Evolutionary conservation across 2,113 vertebrate genomes (phyloP).

Genomic region (Sporophila hypoxantha): DNA sequence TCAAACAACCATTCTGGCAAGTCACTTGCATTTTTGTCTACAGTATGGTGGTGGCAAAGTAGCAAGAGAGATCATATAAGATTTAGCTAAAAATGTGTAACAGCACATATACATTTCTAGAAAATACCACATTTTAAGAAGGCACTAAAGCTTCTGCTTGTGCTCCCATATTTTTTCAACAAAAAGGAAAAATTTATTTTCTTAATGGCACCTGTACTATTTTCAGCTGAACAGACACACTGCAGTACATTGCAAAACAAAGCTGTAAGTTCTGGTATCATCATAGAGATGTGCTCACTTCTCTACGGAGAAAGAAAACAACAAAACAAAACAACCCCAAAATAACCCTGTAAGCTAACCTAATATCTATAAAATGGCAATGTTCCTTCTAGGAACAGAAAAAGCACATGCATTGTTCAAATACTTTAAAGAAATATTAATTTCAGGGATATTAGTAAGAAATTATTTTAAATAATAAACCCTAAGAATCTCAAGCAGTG

Average conservation of each 20-base stretch:
- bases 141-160: conserved; percentile 79
- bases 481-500: conserved; percentile 44
- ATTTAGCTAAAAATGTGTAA: conserved; percentile 30
- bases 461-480: conserved; percentile 58
- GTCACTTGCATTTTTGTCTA: conserved; percentile 42
- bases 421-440: conserved; percentile 57
- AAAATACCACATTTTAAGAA: conserved; percentile 71
- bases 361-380: conserved; percentile 45
- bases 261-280: conserved; percentile 42
- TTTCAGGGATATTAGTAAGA: conserved; percentile 59
- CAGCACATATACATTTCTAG: conserved; percentile 56
- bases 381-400: conserved; percentile 48
- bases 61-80: conserved; percentile 33
- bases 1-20: conserved; percentile 13
- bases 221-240: conserved; percentile 62
- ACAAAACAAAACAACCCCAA: conserved; percentile 18
- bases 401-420: conserved; percentile 67
- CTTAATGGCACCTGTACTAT: conserved; percentile 59
- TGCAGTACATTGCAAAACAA: conserved; percentile 55
- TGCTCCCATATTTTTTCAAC: conserved; percentile 61
- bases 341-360: conserved; percentile 48
- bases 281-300: conserved; percentile 54
- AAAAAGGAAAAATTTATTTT: conserved; percentile 24
- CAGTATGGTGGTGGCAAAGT: conserved; percentile 20
- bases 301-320: conserved; percentile 15